phyloP scores from a whole-genome alignment of 1,140 invertebrate species.

The Elymnias hypermnestra region DNA sequence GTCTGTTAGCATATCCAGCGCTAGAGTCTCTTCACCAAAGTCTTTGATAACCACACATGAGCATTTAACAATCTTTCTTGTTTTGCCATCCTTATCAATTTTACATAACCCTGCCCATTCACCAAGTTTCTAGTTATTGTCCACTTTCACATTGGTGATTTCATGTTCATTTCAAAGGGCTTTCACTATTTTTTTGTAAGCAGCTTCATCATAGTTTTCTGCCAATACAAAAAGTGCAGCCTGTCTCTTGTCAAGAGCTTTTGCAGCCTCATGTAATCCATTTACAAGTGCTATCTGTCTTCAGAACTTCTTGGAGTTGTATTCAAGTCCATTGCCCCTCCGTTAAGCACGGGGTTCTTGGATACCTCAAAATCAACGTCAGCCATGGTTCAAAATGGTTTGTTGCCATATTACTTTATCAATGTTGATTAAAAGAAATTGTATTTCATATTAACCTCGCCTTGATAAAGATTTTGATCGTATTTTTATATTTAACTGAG shows the following conservation, averaged over 20 bases:
- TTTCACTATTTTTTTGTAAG: conserved; percentile 98
- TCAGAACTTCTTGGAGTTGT: conserved; percentile 98
- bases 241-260: conserved; percentile 97
- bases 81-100: conserved; percentile 99
- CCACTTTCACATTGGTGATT: conserved; percentile 97
- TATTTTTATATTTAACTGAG: too few relatives aligned
- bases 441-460: too few relatives aligned
- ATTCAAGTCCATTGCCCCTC: conserved; percentile 94
- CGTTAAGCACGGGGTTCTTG: conserved; percentile 61
- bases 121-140: conserved; percentile 98
- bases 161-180: conserved; percentile 98
- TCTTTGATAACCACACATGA: conserved; percentile 99
- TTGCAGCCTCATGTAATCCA: conserved; percentile 97
- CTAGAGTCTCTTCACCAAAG: conserved; percentile 96
- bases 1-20: conserved; percentile 93
- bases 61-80: conserved; percentile 98
- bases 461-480: too few relatives aligned
- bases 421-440: too few relatives aligned
- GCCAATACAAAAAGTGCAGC: conserved; percentile 97
- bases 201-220: conserved; percentile 98
- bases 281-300: conserved; percentile 96
- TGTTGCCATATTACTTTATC: too few relatives aligned
- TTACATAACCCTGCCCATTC: conserved; percentile 99
- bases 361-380: conserved; percentile 69
- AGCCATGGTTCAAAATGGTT: conserved; percentile 58